phyloP scores from a whole-genome alignment of 2,797 vertebrate genomes.

The Platalea minor region DNA sequence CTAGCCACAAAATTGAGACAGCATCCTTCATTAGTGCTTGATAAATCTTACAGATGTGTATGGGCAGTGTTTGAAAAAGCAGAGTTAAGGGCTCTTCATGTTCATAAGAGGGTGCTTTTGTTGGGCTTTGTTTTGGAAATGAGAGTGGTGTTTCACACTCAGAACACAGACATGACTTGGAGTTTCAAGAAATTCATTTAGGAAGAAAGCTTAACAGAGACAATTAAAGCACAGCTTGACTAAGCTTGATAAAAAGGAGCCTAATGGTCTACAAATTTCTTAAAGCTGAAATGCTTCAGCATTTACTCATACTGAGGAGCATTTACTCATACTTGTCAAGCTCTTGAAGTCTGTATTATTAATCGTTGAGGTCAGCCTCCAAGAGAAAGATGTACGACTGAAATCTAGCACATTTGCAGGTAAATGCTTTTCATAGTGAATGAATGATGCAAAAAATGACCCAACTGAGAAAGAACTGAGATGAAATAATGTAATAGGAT shows the following conservation, averaged over 20 bases:
- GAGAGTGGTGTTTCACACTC: not conserved
- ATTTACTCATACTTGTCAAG: not conserved
- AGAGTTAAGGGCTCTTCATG: not conserved
- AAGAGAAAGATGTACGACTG: not conserved
- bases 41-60: not conserved
- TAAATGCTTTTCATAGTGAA: not conserved
- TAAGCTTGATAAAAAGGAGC: not conserved
- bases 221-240: not conserved
- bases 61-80: not conserved
- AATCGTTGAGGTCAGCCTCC: not conserved
- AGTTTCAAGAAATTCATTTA: not conserved
- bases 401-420: not conserved
- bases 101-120: not conserved
- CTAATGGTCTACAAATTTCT: not conserved
- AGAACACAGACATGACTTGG: not conserved
- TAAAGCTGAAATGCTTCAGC: not conserved
- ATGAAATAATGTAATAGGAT: not conserved
- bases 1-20: not conserved
- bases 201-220: not conserved
- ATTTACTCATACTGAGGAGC: not conserved
- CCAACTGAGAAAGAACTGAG: not conserved
- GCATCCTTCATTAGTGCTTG: not conserved
- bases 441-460: not conserved
- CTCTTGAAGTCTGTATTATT: not conserved
- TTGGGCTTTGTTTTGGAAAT: not conserved